These are phyloP conservation scores for Tetrao urogallus DNA, from an alignment of 2,113 vertebrate genomes.

Conservation along the genomic window DNA sequence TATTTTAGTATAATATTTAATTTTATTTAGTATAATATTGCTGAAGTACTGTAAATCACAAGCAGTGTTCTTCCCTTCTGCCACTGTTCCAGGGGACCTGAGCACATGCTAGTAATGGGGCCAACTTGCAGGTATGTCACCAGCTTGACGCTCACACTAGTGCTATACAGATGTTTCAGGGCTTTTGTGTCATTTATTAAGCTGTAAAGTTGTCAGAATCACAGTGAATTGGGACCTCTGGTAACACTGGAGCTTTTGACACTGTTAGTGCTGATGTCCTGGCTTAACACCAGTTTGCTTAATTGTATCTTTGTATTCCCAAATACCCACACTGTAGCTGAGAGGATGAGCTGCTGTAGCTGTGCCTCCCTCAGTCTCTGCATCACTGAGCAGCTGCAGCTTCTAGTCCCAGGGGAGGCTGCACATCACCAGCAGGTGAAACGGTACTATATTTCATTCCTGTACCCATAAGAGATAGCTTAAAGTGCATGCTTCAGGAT, in stretches of 20 bases:
- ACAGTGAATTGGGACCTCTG: background rate
- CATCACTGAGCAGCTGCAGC: background rate
- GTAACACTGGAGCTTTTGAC: background rate
- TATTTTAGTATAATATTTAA: too few relatives aligned
- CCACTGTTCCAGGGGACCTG: background rate
- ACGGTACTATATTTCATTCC: fast-evolving
- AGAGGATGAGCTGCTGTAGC: fast-evolving
- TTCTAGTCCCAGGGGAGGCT: fast-evolving
- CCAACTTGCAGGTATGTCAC: fast-evolving
- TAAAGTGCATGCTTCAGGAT: background rate
- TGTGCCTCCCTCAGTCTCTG: fast-evolving
- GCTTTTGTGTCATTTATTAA: background rate
- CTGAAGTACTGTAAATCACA: background rate
- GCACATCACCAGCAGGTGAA: background rate
- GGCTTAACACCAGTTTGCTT: background rate
- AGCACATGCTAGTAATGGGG: background rate
- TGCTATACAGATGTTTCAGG: fast-evolving
- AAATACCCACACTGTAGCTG: fast-evolving
- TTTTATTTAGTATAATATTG: too few relatives aligned
- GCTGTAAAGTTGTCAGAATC: background rate
- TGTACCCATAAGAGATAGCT: background rate
- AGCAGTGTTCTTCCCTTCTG: background rate
- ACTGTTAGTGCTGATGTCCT: background rate
- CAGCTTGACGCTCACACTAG: background rate
- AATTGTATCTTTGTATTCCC: background rate